phyloP scores from a whole-genome alignment of 1,140 invertebrate genomes.

The Lepidurus packardi region DNA sequence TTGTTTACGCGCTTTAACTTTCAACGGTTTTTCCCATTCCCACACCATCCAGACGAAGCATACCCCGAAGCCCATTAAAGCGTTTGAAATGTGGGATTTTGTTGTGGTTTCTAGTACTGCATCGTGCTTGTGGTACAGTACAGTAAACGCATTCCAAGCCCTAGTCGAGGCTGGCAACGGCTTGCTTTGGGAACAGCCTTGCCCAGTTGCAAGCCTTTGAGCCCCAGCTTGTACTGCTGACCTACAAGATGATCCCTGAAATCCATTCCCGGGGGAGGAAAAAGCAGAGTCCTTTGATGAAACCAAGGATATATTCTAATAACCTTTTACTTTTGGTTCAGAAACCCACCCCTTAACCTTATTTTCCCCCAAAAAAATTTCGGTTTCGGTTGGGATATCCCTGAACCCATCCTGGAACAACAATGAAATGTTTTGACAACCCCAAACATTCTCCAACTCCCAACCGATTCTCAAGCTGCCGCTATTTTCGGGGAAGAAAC shows the following conservation, averaged over 20 bases:
- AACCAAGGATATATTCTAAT: not conserved
- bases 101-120: not conserved
- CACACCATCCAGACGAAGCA: not conserved
- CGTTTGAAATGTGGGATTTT: constrained; percentile 4
- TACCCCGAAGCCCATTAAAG: not conserved
- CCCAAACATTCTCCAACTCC: too few species aligned
- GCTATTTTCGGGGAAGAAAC: too few species aligned
- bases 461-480: too few species aligned
- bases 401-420: too few species aligned
- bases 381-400: not conserved
- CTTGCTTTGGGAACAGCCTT: not conserved
- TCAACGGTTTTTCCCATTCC: not conserved
- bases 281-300: not conserved
- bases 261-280: not conserved
- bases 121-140: not conserved
- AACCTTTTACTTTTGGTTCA: not conserved
- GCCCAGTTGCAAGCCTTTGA: not conserved
- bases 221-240: not conserved
- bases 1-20: constrained; percentile 4
- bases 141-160: not conserved
- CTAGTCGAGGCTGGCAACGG: not conserved
- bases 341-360: not conserved
- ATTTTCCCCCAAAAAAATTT: not conserved
- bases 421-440: too few species aligned
- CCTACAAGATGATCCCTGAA: not conserved